These are phyloP conservation scores for Scopus umbretta DNA, from an alignment of 2,113 vertebrate genomes.

Conservation along the genomic window DNA sequence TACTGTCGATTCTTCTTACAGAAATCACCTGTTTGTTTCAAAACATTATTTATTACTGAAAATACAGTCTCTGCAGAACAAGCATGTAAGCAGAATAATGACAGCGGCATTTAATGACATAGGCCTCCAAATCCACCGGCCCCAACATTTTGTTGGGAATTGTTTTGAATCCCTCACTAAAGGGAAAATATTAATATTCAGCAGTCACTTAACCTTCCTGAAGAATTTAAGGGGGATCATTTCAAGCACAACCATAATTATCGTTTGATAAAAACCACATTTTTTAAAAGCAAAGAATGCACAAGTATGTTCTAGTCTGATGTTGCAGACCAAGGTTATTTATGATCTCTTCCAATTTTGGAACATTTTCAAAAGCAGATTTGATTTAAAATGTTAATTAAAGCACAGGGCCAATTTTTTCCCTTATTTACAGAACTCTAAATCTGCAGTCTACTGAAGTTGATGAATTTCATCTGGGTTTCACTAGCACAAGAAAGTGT, in stretches of 20 bases:
- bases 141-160: neutral
- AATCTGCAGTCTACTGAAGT: slow-evolving; percentile 31
- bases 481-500: slow-evolving; percentile 26
- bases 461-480: slow-evolving; percentile 59
- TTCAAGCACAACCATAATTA: slow-evolving; percentile 6
- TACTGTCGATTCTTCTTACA: slow-evolving; percentile 73
- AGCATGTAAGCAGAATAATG: neutral
- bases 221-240: slow-evolving; percentile 25
- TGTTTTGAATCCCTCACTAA: neutral
- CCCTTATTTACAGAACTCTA: slow-evolving; percentile 51
- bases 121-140: neutral
- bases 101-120: slow-evolving; percentile 11
- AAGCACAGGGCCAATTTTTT: slow-evolving; percentile 41
- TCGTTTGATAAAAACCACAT: neutral
- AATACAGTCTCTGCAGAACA: neutral
- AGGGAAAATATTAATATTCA: slow-evolving; percentile 44
- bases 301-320: slow-evolving; percentile 18
- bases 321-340: slow-evolving; percentile 53
- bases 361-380: slow-evolving; percentile 56
- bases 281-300: neutral
- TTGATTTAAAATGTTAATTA: slow-evolving; percentile 69
- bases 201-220: slow-evolving; percentile 29
- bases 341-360: slow-evolving; percentile 44
- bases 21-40: slow-evolving; percentile 80
- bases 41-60: slow-evolving; percentile 76